Conservation (phyloP, 2,113 vertebrate genomes). For the Phycodurus eques region DNA sequence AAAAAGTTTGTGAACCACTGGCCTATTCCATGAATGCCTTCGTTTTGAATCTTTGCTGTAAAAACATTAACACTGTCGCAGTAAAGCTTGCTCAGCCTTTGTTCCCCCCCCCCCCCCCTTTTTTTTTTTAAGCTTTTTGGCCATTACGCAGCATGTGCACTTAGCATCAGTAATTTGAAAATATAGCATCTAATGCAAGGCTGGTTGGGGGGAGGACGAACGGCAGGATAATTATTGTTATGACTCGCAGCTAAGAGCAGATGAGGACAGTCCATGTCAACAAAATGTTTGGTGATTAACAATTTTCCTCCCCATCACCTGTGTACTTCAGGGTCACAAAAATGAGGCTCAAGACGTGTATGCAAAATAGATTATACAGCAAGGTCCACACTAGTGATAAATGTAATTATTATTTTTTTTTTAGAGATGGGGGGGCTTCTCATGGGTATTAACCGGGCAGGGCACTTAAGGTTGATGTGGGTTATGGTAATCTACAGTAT, state of each 20-base stretch:
- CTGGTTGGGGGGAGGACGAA: conserved; percentile 44
- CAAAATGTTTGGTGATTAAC: conserved; percentile 65
- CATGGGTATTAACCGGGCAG: conserved; percentile 31
- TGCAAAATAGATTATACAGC: conserved; percentile 39
- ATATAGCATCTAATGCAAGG: conserved; percentile 45
- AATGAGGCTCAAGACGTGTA: conserved; percentile 40
- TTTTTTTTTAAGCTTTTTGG: neutral
- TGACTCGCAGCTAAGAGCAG: conserved; percentile 53
- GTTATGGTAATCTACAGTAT: neutral
- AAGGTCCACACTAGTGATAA: conserved; percentile 41
- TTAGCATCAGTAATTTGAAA: conserved; percentile 20
- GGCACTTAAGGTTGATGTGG: conserved; percentile 31
- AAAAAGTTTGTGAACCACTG: neutral
- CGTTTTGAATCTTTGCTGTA: neutral
- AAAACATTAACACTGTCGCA: neutral
- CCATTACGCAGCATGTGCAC: neutral
- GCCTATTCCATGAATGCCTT: neutral
- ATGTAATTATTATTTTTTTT: conserved; percentile 34
- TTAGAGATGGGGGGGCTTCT: conserved; percentile 28
- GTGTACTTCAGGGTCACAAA: conserved; percentile 32
- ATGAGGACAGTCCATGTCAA: conserved; percentile 53
- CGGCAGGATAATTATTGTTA: conserved; percentile 68
- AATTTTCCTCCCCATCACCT: conserved; percentile 53
- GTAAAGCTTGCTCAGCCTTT: neutral
- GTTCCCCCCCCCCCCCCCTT: neutral